Evolutionary conservation across 2,888 invertebrate genomes (phyloP), one percentile per base, ranked within the genome.

Genomic region (Luffia ferchaultella): DNA sequence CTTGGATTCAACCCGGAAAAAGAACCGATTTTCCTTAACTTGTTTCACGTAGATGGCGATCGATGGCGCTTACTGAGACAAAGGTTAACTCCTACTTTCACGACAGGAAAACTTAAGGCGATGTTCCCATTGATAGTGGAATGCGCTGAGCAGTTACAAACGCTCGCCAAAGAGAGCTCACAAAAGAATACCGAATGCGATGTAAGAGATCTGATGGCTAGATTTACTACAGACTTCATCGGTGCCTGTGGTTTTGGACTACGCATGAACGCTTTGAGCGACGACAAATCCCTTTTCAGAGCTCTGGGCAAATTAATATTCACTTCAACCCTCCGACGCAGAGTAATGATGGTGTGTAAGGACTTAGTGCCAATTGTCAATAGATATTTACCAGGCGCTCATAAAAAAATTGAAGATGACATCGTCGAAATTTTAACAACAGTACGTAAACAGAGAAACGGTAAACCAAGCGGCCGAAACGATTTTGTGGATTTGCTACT

Each of bases 111-210:
- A 51, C 55, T 79, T 20, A 73, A 69, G 50, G 66, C 60, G 2
- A 79, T 78, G 79, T 79, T 75, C 46, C 79, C 78, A 1, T 57
- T 79, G 18, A 62, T 79, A 1, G 62, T 73, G 18, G 61, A 68
- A 15, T 70, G 76, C 48, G 68, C 79, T 0, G 67, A 71, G 47
- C 76, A 71, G 52, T 53, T 76, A 20, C 62, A 69, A 16, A 45
- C 18, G 0, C 54, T 65, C 15, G 52, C 50, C 0, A 50, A 44
- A 2, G 49, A 53, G 2, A 59, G 61, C 2, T 55, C 59, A 1
- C 51, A 54, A 1, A 53, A 45, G 2, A 63, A 68, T 1, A 69
- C 65, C 7, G 59, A 55, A 0, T 61, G 65, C 7, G 55, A 66
- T 18, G 58, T 59, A 1, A 57, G 60, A 0, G 71, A 67, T 0